Conservation (phyloP, 2,113 vertebrate species). For the Prochilodus magdalenae region DNA sequence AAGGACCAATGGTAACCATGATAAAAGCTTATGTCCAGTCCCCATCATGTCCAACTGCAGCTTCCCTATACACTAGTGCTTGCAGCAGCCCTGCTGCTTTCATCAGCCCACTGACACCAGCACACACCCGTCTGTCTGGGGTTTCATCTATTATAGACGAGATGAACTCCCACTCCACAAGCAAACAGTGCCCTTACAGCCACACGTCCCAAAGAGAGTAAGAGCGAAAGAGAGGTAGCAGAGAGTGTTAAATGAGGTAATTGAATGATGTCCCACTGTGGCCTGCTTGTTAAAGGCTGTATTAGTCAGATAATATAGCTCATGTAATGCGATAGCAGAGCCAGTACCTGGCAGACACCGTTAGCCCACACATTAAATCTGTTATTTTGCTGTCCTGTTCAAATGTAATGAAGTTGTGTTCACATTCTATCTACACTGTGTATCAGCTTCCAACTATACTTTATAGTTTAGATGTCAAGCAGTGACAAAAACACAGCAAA, state of each 20-base stretch:
- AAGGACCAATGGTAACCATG: too few species aligned
- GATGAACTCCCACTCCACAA: constrained; percentile 40
- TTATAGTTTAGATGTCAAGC: too few species aligned
- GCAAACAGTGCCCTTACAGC: constrained; percentile 35
- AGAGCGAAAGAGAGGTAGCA: background rate
- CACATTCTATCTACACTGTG: background rate
- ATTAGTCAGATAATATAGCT: background rate
- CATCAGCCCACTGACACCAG: constrained; percentile 45
- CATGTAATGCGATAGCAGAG: constrained; percentile 3
- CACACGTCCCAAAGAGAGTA: constrained; percentile 14
- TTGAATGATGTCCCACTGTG: background rate
- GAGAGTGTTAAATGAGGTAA: background rate
- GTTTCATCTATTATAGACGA: constrained; percentile 62
- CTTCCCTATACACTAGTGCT: constrained; percentile 1
- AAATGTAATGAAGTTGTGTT: too few species aligned
- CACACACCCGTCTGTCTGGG: constrained; percentile 34
- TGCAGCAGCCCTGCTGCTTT: constrained; percentile 27
- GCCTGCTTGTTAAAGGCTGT: background rate
- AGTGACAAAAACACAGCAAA: background rate
- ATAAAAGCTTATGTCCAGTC: too few species aligned
- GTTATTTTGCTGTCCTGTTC: too few species aligned
- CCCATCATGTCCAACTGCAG: background rate
- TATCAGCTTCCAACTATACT: background rate
- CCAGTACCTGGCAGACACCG: background rate
- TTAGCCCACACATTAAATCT: background rate